phyloP scores from a whole-genome alignment of 2,888 invertebrate genomes.

The Mimas tiliae region DNA sequence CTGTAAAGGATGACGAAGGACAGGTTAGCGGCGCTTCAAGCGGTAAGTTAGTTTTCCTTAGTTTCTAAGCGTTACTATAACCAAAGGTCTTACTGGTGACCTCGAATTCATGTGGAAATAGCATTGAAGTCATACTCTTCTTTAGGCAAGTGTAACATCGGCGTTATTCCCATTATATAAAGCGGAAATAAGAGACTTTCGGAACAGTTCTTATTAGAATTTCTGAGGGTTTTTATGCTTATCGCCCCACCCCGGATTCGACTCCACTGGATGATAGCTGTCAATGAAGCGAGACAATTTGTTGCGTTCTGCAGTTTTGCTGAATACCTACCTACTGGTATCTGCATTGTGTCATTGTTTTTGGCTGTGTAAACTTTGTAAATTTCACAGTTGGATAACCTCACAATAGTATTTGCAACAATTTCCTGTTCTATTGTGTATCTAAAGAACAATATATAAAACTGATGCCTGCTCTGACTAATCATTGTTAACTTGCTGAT shows the following conservation, averaged over 20 bases:
- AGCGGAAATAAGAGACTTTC: conserved; percentile 29
- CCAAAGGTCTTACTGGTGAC: conserved; percentile 74
- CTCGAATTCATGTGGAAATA: conserved; percentile 71
- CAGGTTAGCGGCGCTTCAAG: conserved; percentile 98
- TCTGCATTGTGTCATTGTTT: conserved; percentile 43
- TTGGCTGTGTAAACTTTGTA: conserved; percentile 37
- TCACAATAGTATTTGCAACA: conserved; percentile 29
- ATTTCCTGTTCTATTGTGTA: neutral
- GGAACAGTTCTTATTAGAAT: conserved; percentile 36
- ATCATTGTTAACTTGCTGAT: neutral
- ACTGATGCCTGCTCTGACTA: neutral
- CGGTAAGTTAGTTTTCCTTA: conserved; percentile 87
- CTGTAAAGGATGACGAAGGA: conserved; percentile 95
- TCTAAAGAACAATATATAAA: neutral
- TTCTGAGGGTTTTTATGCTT: conserved; percentile 54
- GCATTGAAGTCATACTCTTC: conserved; percentile 53
- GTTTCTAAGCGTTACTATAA: conserved; percentile 63
- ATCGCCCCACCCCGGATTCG: conserved; percentile 78
- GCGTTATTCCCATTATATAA: neutral
- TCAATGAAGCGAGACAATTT: conserved; percentile 71
- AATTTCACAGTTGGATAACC: conserved; percentile 41
- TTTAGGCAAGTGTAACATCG: conserved; percentile 38
- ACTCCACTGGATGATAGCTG: conserved; percentile 69
- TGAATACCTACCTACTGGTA: conserved; percentile 40
- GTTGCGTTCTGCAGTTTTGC: conserved; percentile 60